Base-by-base conservation (phyloP, 2,888 invertebrate species). In the Trachelus iudaicus region DNA sequence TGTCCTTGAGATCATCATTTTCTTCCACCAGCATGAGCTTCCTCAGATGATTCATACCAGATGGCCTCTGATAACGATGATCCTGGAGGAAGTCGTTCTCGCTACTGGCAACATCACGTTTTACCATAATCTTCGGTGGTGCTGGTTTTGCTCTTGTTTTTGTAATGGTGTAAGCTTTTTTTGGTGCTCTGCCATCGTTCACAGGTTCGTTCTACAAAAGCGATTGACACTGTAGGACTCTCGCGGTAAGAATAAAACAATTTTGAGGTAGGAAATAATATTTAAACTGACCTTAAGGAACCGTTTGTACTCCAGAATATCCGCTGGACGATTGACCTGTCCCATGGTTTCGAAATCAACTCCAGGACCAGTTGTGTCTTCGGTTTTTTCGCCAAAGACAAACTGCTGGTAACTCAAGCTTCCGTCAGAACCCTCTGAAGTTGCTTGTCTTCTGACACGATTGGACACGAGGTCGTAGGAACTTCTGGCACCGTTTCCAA, bases 281-380 rank as follows among this genome's bases (percentile, higher is more conserved):
- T 23, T 37, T n/a, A 11, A 33, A 81, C 86, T 85, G 75, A 89
- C 90, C 82, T 87, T 89, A 4, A 90, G 81, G 73, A 89, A 89
- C 34, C 87, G 84, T 73, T 90, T 90, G 79, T 89, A 89, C 75
- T 89, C 87, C 30, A 88, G 81, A 12, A 90, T 84, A 75, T 89
- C 89, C 34, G 89, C 89, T 2, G 90, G 90, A 79, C 88, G 87
- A 82, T 90, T 90, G 35, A 85, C 85, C 79, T 83, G 83, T 12
- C 84, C 86, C 69, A 90, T 81, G 23, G 82, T 83, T n/a, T 89
- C 85, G n/a, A 89, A 83, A 73, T 90, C 87, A 69, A 90, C 86
- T 0, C 82, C 84, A 75, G 83, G 84, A 11, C 83, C 84, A 9
- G 82, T 81, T 4, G 85, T 82, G 81, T 87, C 83, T 15, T 80